Base-by-base conservation (phyloP, 2,797 vertebrate species). In the Chaunax sp. region DNA sequence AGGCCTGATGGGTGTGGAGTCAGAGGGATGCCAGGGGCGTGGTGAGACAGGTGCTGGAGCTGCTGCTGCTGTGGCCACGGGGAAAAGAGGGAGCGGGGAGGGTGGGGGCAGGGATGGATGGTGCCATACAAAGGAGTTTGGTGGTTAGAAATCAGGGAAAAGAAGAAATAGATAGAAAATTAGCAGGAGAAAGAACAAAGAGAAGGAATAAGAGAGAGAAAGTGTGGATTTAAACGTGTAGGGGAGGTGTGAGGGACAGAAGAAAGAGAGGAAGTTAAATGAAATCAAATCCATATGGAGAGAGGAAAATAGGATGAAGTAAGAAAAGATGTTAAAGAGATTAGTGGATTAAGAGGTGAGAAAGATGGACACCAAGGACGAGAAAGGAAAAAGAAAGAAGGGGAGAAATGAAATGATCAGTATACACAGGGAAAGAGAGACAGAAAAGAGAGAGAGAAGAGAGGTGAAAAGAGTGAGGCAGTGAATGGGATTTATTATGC, bases 21-120 rank as follows among this genome's bases (percentile, higher is more conserved):
- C 87, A 98, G 93, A 5, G 94, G 94, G 65, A 96, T 92, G 0
- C 95, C 93, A 19, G 96, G 93, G 25, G 93, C 81, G 0, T 96
- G 96, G 84, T 97, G 97, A 79, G 96, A 96, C 87, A 98, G 94
- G 64, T 97, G 96, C 90, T 98, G 97, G 88, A 98, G 95, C 93
- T 98, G 97, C 95, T 98, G 97, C 95, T 97, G 97, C 95, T 96
- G 90, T 86, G 84, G 80, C 87, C 87, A 88, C 86, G 85, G 86
- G 87, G 76, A 74, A 77, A 73, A 7, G 41, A 61, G 25, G 50
- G 64, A 60, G 63, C 0, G 41, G 64, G 77, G 58, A 40, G 22
- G 40, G 23, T 19, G 40, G 53, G 61, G 4, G 1, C n/a, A 51
- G 33, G 28, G 49, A 30, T 38, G 26, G 40, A 26, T 3, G 55